Evolutionary conservation across 2,888 invertebrate genomes (phyloP), one percentile per base, ranked within the genome.

Genomic region (Xanthia icteritia): DNA sequence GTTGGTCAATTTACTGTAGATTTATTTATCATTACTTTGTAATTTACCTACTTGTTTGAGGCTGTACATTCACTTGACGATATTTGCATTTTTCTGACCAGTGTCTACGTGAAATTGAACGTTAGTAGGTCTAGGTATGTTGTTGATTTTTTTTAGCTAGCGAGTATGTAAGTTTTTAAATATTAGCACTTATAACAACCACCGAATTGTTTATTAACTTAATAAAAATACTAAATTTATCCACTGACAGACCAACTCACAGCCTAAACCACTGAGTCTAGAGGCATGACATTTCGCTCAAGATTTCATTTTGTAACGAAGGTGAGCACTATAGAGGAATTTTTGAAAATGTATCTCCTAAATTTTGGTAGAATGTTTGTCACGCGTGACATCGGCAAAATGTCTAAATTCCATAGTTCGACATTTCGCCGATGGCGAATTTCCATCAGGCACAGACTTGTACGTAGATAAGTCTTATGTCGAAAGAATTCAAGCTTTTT

Each of bases 11-110:
- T 88, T 89, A 88, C 87, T 82, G 56, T 56, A 70, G 73, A 77
- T 80, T 66, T 87, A 80, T 86, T 88, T 89, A 87, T 89, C 74
- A 79, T 67, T 77, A 65, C 61, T 58, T 66, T 82, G 51, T 77
- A 82, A 48, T 65, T 68, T 84, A 76, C 15, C 15, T 78, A 69
- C 51, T 75, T 68, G 51, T 27, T 67, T 73, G 63, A 48, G 51
- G 60, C 23, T 69, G 60, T 42, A 54, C 39, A 48, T 68, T 83
- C 31, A 31, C 65, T 73, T 36, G 23, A n/a, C 17, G 23, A 54
- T 6, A 56, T 54, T 82, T 66, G n/a, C 1, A 23, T 56, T 65
- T 65, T 80, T 71, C 4, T 23, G 23, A 23, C 20, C 17, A 51
- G 5, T 39, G 17, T 76, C 31, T 60, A 39, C 36, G 15, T 61